phyloP scores from a whole-genome alignment of 2,888 invertebrate genomes.

The Julus scandinavius region DNA sequence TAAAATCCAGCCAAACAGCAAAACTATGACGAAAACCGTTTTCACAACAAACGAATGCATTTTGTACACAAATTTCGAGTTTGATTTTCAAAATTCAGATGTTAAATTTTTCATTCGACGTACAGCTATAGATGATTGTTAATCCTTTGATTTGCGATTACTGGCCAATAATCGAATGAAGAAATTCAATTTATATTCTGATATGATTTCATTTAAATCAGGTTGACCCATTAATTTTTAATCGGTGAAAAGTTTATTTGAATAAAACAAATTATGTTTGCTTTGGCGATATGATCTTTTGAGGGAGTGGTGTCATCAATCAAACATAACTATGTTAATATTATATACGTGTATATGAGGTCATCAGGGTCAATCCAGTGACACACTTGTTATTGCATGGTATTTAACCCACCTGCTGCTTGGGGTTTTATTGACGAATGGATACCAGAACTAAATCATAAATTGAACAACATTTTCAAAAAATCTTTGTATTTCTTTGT shows the following conservation, averaged over 20 bases:
- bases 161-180: background rate
- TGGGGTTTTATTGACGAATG: no score
- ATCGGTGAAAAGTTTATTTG: background rate
- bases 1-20: conserved; percentile 7
- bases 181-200: background rate
- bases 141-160: background rate
- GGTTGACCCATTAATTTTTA: background rate
- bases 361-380: background rate
- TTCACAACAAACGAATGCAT: background rate
- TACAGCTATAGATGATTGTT: background rate
- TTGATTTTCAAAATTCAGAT: background rate
- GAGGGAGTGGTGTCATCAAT: background rate
- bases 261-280: background rate
- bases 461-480: no score
- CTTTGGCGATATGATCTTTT: background rate
- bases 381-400: no score
- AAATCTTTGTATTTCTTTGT: no score
- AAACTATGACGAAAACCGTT: background rate
- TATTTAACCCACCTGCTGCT: no score
- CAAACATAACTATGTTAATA: background rate
- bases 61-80: background rate
- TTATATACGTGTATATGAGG: background rate
- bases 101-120: background rate
- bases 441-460: no score
- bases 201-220: background rate